Evolutionary conservation across 2,888 invertebrate genomes (phyloP).

Genomic region (Drosophila niveifrons): DNA sequence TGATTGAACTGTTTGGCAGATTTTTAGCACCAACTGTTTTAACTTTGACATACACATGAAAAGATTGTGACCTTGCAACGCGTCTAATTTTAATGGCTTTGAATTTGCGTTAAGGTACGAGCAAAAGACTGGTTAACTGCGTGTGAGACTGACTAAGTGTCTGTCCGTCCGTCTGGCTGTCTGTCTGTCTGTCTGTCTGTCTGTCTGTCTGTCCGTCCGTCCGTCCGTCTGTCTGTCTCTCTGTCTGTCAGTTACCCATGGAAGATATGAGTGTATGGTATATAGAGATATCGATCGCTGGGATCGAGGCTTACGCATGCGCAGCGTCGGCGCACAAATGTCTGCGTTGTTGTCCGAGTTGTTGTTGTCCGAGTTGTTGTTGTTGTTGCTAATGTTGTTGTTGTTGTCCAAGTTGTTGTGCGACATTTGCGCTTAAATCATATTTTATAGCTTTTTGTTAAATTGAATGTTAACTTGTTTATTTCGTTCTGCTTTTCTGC

Average conservation of each 20-base stretch:
- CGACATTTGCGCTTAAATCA: constrained; percentile 81
- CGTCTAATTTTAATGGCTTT: constrained; percentile 6
- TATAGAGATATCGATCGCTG: constrained; percentile 54
- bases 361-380: constrained; percentile 5
- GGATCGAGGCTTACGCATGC: constrained; percentile 69
- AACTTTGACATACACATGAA: constrained; percentile 18
- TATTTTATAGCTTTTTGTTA: constrained; percentile 80
- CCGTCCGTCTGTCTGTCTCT: background rate
- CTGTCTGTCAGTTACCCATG: constrained; percentile 5
- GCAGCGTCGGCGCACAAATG: constrained; percentile 64
- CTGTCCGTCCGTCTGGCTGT: background rate
- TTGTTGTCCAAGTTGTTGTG: constrained; percentile 33
- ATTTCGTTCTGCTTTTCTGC: constrained; percentile 76
- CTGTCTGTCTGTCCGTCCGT: background rate
- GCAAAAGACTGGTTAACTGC: background rate
- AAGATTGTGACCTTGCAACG: constrained; percentile 8
- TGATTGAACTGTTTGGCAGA: constrained; percentile 9
- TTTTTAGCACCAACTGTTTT: constrained; percentile 12
- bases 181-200: background rate
- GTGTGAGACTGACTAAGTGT: background rate
- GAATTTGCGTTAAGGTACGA: constrained; percentile 1
- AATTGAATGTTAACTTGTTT: constrained; percentile 81
- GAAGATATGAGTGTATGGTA: constrained; percentile 17
- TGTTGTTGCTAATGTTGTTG: constrained; percentile 18
- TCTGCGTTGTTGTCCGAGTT: constrained; percentile 50